Percentiles rank a stretch among this genome's conserved stretches.
Conservation (phyloP, 2,888 invertebrate species). For the Argynnis bischoffii region DNA sequence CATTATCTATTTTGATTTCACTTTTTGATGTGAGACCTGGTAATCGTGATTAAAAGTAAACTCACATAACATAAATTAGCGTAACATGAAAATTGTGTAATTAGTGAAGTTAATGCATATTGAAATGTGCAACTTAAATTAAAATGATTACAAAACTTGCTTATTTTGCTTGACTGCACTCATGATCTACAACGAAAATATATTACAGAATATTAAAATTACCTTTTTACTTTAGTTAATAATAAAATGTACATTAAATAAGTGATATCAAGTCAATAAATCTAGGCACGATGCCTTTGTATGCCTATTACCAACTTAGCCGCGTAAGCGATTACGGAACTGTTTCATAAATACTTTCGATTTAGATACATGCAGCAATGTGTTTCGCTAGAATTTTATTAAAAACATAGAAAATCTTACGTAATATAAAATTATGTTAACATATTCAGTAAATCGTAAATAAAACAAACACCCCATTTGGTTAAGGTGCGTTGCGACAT, state of each 20-base stretch:
- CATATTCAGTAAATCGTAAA: conserved; percentile 47
- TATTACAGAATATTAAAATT: too few species aligned
- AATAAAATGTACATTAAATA: too few species aligned
- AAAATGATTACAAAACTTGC: conserved; percentile 38
- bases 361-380: neutral
- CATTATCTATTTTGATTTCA: conserved; percentile 70
- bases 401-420: conserved; percentile 23
- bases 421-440: conserved; percentile 33
- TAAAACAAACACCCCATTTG: conserved; percentile 54
- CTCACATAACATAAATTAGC: conserved; percentile 30
- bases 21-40: conserved; percentile 59
- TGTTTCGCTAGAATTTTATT: conserved; percentile 4
- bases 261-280: too few species aligned
- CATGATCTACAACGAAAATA: conserved; percentile 16
- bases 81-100: conserved; percentile 37
- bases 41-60: conserved; percentile 33
- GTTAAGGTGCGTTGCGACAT: conserved; percentile 54
- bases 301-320: too few species aligned
- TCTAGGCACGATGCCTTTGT: too few species aligned
- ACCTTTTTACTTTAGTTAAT: too few species aligned
- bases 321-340: too few species aligned
- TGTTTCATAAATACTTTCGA: neutral
- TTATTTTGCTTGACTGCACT: conserved; percentile 30
- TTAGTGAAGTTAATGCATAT: conserved; percentile 38
- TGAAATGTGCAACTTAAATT: conserved; percentile 42